Evolutionary conservation across 2,113 vertebrate species (phyloP).

Genomic region (Nibea coibor): DNA sequence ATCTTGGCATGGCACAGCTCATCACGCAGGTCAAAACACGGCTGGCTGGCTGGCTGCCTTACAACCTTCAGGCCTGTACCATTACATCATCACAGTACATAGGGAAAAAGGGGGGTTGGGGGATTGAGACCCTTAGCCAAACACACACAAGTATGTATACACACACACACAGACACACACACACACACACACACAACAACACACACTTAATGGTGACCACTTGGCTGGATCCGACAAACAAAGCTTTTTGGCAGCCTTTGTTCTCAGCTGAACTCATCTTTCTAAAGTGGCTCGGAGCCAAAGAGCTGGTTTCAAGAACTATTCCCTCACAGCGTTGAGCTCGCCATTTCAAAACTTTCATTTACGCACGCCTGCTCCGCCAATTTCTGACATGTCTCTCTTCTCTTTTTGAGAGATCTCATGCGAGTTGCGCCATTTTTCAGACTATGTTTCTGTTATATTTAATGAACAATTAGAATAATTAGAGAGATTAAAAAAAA

Average conservation of each 20-base stretch:
- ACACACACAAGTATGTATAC: slow-evolving; percentile 40
- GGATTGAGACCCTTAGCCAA: slow-evolving; percentile 14
- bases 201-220: slow-evolving; percentile 71
- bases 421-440: background rate
- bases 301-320: slow-evolving; percentile 43
- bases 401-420: background rate
- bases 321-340: background rate
- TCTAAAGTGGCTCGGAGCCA: slow-evolving; percentile 40
- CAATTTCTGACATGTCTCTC: background rate
- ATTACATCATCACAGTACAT: slow-evolving; percentile 45
- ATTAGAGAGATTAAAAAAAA: background rate
- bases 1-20: background rate
- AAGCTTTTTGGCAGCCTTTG: slow-evolving; percentile 62
- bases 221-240: slow-evolving; percentile 72
- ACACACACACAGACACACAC: slow-evolving; percentile 55
- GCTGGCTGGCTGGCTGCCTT: background rate
- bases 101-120: background rate
- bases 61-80: slow-evolving; percentile 35
- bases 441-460: too few species aligned
- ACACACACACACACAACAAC: slow-evolving; percentile 55
- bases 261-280: slow-evolving; percentile 69
- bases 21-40: slow-evolving; percentile 20
- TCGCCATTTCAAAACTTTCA: background rate
- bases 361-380: background rate
- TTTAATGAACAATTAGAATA: background rate